Evolutionary conservation across 1,140 invertebrate genomes (phyloP), one percentile per base, ranked within the genome.

Genomic region (Maconellicoccus hirsutus): DNA sequence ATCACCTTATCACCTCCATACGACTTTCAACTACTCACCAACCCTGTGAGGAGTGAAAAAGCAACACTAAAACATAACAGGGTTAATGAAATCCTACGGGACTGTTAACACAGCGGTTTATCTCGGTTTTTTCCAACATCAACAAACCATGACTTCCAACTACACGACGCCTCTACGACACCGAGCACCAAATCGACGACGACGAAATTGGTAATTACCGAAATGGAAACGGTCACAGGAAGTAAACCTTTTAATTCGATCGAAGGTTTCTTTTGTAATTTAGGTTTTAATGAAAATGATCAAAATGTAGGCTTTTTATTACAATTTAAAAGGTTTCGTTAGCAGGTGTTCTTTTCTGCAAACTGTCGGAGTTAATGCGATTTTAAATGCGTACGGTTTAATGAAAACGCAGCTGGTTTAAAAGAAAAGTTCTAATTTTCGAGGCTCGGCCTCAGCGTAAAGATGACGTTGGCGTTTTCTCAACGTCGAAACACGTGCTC

Each of bases 341-440:
- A 52, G 42, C 42, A 52, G 42, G 42, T 52, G 42, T 52, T 52
- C 42, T 14, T 8, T 52, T 52, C 12, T 52, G 42, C 42, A 52
- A 52, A 52, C 42, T 52, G 42, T 52, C 42, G 10, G 42, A 52
- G 42, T 52, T 52, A 52, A 52, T 52, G 42, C 42, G 42, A 52
- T 52, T 52, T 52, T 52, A 52, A 52, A 52, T 52, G 42, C 16
- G 42, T 52, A 52, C 42, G 42, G 42, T 52, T 52, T 52, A 52
- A 52, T 52, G 42, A 52, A 52, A 19, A 19, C 42, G 42, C 42
- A 52, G 42, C 10, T 52, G 42, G 42, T 52, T 52, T 52, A 8
- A 12, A 33, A 33, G 29, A 12, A 33, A 12, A 33, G 29, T 33
- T 33, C 12, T 33, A 33, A 33, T 33, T 33, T 33, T 12, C n/a